These are phyloP conservation scores for Colletes collaris DNA, from an alignment of 2,888 invertebrate genomes.

Conservation along the genomic window DNA sequence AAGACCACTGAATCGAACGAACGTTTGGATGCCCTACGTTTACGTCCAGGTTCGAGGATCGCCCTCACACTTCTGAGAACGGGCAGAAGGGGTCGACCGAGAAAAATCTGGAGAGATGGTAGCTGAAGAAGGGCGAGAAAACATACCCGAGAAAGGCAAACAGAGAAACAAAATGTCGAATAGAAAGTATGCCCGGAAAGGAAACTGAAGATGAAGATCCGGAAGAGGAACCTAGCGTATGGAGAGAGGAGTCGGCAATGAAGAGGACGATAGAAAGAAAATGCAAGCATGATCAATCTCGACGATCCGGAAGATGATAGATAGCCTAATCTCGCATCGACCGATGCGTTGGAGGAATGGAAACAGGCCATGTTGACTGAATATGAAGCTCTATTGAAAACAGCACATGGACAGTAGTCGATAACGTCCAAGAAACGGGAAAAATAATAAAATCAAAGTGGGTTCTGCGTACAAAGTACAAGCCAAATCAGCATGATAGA, in stretches of 20 bases:
- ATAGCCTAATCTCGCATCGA: too few species aligned
- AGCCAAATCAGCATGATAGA: slow-evolving; percentile 1
- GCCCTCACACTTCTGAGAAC: too few species aligned
- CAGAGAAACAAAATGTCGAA: too few species aligned
- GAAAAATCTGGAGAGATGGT: slow-evolving; percentile 4
- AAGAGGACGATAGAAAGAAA: slow-evolving; percentile 1
- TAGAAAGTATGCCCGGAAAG: too few species aligned
- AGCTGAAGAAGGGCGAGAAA: background rate
- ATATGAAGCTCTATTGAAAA: slow-evolving; percentile 8
- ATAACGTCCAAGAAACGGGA: background rate
- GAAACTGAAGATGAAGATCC: too few species aligned
- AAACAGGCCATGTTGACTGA: slow-evolving; percentile 11
- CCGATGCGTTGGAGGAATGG: slow-evolving; percentile 10
- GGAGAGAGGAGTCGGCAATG: slow-evolving; percentile 1
- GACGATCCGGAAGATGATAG: background rate
- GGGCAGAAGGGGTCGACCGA: background rate
- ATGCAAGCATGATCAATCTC: background rate
- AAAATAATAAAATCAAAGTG: slow-evolving; percentile 27
- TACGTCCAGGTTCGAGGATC: too few species aligned
- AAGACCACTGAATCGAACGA: too few species aligned
- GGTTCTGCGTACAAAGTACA: slow-evolving; percentile 4
- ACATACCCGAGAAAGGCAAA: background rate
- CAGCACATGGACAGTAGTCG: slow-evolving; percentile 4
- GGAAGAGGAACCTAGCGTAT: background rate
- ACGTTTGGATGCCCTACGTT: too few species aligned